Base-by-base conservation (phyloP, 2,797 vertebrate species). In the Lophius americanus region DNA sequence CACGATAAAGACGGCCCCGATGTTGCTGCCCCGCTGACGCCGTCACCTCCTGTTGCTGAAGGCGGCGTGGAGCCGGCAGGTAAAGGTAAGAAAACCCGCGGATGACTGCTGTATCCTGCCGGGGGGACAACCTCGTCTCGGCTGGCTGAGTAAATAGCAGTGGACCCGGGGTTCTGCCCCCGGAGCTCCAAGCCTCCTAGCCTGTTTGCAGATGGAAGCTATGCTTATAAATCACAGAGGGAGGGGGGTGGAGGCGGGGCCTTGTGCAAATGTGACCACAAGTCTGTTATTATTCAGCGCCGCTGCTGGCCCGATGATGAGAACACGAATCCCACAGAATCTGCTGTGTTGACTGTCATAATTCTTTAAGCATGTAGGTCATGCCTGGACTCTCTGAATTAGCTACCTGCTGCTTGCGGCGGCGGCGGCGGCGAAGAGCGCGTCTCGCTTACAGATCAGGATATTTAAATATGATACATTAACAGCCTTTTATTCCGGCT, bases 111-210 rank as follows among this genome's bases (percentile, higher is more conserved):
- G 86, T 75, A 66, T 70, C 52, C 75, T 83, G 81, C 82, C 74
- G 7, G 69, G 86, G 85, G 81, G 84, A 71, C 23, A 52, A 32
- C 49, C 71, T 77, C 60, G 81, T 85, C 78, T 82, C 67, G 72
- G 83, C 87, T 88, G 81, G 78, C 79, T 88, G 88, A 90, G 87
- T 88, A 91, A 92, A 93, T 89, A 91, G 89, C 84, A 78, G 75
- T 84, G 81, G 85, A 89, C 88, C 87, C 71, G 41, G 88, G 85
- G 86, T 88, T 82, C 70, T 85, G 83, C 86, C 88, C 90, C 90
- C 35, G 51, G 64, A 78, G 86, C 74, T 86, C 70, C 33, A 75
- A 77, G 84, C 84, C 85, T 86, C 78, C 80, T 52, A 73, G 88
- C 80, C 83, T 89, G 88, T 93, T 92, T 92, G 89, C 83, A 90